Evolutionary conservation across 2,113 vertebrate species (phyloP).

Genomic region (Panthera uncia): DNA sequence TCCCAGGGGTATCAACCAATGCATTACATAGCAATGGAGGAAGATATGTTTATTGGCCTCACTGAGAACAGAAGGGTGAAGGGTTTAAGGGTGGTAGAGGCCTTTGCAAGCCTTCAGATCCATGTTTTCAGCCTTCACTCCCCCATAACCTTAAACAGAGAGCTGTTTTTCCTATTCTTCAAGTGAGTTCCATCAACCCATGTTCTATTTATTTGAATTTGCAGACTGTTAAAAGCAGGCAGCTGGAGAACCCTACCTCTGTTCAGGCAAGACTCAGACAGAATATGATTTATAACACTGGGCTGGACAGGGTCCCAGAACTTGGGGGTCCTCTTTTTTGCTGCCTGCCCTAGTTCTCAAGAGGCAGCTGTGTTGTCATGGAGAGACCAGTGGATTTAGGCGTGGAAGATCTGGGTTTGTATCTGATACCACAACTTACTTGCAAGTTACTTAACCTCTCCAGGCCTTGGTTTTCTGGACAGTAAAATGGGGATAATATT

Average conservation of each 20-base stretch:
- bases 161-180: background rate
- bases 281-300: background rate
- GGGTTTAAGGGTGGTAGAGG: background rate
- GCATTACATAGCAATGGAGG: background rate
- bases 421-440: background rate
- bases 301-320: background rate
- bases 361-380: background rate
- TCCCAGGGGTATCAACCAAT: background rate
- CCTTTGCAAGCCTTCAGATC: background rate
- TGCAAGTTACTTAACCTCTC: background rate
- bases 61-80: slow-evolving; percentile 23
- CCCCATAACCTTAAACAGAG: background rate
- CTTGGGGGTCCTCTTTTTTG: background rate
- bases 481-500: background rate
- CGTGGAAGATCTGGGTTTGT: background rate
- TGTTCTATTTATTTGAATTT: slow-evolving; percentile 12
- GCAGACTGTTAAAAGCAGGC: background rate
- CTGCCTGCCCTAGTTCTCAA: background rate
- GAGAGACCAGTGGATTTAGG: background rate
- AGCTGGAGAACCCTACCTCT: background rate
- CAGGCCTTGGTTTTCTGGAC: background rate
- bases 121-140: background rate
- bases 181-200: slow-evolving; percentile 22
- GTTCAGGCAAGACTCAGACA: background rate
- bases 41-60: background rate